Percentiles rank a stretch among this genome's conserved stretches.
Evolutionary conservation across 2,113 vertebrate genomes (phyloP).

Genomic region (Puma concolor): DNA sequence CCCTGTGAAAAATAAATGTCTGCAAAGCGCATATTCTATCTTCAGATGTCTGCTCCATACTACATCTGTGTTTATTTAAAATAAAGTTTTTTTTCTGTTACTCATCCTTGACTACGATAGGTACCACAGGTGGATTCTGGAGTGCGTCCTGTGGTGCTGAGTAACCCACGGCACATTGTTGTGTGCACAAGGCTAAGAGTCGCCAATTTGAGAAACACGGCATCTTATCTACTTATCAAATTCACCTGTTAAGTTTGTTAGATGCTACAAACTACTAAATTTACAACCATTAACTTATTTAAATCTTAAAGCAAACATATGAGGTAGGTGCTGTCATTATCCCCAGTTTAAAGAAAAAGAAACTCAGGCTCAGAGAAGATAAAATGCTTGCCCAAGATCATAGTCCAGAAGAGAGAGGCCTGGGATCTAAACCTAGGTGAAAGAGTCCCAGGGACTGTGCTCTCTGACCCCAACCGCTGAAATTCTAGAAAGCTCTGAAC

Average conservation of each 20-base stretch:
- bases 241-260: neutral
- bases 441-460: no score
- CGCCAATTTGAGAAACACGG: neutral
- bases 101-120: neutral
- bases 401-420: neutral
- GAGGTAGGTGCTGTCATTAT: neutral
- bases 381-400: neutral
- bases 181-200: accelerated
- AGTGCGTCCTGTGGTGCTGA: accelerated
- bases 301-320: neutral
- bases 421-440: neutral
- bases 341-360: neutral
- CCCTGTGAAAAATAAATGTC: neutral
- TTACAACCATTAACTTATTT: neutral
- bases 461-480: neutral
- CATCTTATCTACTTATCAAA: neutral
- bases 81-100: neutral
- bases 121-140: neutral
- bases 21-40: neutral
- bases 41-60: neutral
- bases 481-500: neutral
- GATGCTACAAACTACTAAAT: neutral
- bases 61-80: neutral
- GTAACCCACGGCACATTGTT: neutral
- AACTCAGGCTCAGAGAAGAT: neutral